A percentile compares a stretch with the other conserved stretches of the same genome.
These are phyloP conservation scores for Trematomus loennbergii DNA, from an alignment of 2,113 vertebrate species.

Conservation along the genomic window DNA sequence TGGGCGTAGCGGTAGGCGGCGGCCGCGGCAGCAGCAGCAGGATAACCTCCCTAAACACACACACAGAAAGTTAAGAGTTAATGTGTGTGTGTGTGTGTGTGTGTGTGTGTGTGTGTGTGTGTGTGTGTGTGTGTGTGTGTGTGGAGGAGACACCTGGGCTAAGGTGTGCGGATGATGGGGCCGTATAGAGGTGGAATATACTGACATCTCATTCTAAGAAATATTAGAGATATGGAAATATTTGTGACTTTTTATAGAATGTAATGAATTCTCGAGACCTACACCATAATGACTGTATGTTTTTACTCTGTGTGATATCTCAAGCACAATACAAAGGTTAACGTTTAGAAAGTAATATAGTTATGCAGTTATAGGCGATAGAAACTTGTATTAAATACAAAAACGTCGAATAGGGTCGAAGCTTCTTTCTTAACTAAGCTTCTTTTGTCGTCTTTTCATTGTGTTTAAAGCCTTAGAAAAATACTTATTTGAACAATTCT, in stretches of 20 bases:
- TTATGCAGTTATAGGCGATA: too few relatives aligned
- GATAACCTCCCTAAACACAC: conserved; percentile 92
- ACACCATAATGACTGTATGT: neutral
- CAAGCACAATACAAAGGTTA: neutral
- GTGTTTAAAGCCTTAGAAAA: too few relatives aligned
- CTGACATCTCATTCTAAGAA: conserved; percentile 25
- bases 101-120: too few relatives aligned
- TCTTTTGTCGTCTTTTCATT: too few relatives aligned
- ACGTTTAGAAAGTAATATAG: too few relatives aligned
- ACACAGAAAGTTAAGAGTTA: conserved; percentile 62
- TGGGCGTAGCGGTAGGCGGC: conserved; percentile 98
- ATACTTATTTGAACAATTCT: too few relatives aligned
- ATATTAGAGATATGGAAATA: neutral
- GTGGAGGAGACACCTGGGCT: conserved; percentile 11
- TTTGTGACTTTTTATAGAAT: neutral
- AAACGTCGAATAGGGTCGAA: too few relatives aligned
- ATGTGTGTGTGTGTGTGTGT: too few relatives aligned
- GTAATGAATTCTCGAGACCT: neutral
- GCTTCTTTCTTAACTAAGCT: too few relatives aligned
- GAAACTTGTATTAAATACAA: too few relatives aligned
- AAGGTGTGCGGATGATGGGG: neutral
- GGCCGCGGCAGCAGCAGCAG: conserved; percentile 77
- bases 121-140: too few relatives aligned
- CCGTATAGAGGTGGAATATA: conserved; percentile 33
- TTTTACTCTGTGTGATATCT: neutral